phyloP scores from a whole-genome alignment of 2,888 invertebrate species.

The Vesta saturnalis region DNA sequence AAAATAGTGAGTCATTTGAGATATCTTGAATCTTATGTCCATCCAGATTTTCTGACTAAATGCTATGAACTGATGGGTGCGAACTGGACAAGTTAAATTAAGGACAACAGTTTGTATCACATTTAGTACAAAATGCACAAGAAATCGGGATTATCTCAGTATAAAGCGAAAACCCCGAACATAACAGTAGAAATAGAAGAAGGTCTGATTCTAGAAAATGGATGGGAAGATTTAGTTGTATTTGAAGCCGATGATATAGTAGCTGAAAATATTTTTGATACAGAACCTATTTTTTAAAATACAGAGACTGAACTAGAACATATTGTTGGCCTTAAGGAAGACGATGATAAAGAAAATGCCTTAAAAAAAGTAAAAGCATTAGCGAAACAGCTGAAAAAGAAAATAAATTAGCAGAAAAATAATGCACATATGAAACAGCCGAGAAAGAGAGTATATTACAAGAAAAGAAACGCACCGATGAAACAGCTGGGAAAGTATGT shows the following conservation, averaged over 20 bases:
- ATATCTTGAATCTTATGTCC: no score
- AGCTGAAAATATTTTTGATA: no score
- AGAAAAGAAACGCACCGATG: no score
- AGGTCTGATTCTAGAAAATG: conserved; percentile 22
- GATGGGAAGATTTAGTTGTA: conserved; percentile 28
- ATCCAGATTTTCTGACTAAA: no score
- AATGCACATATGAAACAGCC: no score
- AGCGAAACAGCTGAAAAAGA: no score
- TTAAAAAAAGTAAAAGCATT: no score
- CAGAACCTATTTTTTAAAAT: background rate
- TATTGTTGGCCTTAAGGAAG: background rate
- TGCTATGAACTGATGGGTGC: conserved; percentile 22
- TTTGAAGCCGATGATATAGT: conserved; percentile 8
- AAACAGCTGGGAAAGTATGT: no score
- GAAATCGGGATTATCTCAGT: conserved; percentile 18
- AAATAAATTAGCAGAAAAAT: no score
- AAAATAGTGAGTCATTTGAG: no score
- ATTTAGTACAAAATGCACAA: conserved; percentile 40
- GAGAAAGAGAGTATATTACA: no score
- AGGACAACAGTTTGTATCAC: conserved; percentile 36
- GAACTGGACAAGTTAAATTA: conserved; percentile 29
- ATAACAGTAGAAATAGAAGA: conserved; percentile 24
- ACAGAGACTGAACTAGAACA: background rate
- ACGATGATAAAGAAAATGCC: no score
- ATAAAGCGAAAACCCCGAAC: conserved; percentile 17